phyloP scores from a whole-genome alignment of 1,140 invertebrate genomes.

The Oryzaephilus surinamensis region DNA sequence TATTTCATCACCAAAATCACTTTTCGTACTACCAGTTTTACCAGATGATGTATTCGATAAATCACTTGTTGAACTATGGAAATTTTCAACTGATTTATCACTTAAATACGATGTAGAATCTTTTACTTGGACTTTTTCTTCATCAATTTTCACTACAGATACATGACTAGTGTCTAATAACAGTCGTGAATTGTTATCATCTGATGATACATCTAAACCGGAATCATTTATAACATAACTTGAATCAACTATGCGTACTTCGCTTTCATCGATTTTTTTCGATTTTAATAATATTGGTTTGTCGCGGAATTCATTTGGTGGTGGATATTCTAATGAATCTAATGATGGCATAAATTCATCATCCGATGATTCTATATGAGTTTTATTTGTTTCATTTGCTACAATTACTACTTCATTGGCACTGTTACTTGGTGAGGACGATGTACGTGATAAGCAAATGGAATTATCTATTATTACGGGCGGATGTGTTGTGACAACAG shows the following conservation, averaged over 20 bases:
- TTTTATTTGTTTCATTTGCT: slow-evolving; percentile 62
- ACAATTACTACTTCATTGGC: slow-evolving; percentile 63
- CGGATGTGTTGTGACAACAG: slow-evolving; percentile 72
- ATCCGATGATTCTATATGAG: slow-evolving; percentile 53
- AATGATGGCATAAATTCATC: slow-evolving; percentile 59
- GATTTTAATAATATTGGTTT: slow-evolving; percentile 31
- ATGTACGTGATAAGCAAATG: slow-evolving; percentile 25
- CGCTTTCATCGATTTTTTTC: slow-evolving; percentile 67
- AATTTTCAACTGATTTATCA: slow-evolving; percentile 30
- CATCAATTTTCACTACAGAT: slow-evolving; percentile 80
- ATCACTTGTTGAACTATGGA: slow-evolving; percentile 34
- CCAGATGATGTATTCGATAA: slow-evolving; percentile 31
- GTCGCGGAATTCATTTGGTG: slow-evolving; percentile 40
- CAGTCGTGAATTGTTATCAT: slow-evolving; percentile 28
- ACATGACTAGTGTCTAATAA: slow-evolving; percentile 69
- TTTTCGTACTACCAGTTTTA: slow-evolving; percentile 25
- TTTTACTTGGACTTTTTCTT: slow-evolving; percentile 60
- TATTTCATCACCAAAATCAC: slow-evolving; percentile 31
- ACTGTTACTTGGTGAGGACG: slow-evolving; percentile 30
- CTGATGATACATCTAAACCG: slow-evolving; percentile 42
- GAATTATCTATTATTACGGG: slow-evolving; percentile 55
- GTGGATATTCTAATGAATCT: slow-evolving; percentile 59
- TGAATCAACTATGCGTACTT: slow-evolving; percentile 64
- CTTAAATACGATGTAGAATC: slow-evolving; percentile 45
- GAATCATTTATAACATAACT: slow-evolving; percentile 46